Conservation (phyloP, 2,113 vertebrate genomes). For the Lichenostomus cassidix region DNA sequence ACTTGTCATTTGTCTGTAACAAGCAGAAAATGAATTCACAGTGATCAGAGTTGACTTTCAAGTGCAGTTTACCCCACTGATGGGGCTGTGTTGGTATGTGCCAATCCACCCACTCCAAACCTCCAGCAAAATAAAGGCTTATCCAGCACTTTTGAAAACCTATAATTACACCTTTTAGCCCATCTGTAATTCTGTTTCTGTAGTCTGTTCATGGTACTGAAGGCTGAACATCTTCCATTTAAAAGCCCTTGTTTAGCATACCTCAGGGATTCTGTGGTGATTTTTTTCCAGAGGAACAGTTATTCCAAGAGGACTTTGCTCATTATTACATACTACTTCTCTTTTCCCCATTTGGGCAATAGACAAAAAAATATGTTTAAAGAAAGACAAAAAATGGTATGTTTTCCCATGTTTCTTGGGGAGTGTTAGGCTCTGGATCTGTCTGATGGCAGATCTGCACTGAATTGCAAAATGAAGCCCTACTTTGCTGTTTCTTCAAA, state of each 20-base stretch:
- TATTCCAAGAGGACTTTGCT: neutral
- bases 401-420: neutral
- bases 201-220: neutral
- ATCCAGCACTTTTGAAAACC: neutral
- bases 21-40: neutral
- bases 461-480: neutral
- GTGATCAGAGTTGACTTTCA: neutral
- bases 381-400: neutral
- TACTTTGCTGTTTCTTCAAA: neutral
- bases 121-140: neutral
- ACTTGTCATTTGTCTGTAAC: neutral
- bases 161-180: neutral
- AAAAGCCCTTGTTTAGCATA: neutral
- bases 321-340: neutral
- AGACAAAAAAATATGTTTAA: neutral
- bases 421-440: neutral
- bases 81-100: neutral
- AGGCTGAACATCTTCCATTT: neutral
- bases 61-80: neutral
- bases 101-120: neutral
- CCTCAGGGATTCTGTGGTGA: neutral
- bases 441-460: neutral
- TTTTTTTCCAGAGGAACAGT: neutral
- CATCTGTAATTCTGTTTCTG: neutral
- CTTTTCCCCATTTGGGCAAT: neutral